Base-by-base conservation (phyloP, 2,113 vertebrate species). In the Hippopotamus amphibius region DNA sequence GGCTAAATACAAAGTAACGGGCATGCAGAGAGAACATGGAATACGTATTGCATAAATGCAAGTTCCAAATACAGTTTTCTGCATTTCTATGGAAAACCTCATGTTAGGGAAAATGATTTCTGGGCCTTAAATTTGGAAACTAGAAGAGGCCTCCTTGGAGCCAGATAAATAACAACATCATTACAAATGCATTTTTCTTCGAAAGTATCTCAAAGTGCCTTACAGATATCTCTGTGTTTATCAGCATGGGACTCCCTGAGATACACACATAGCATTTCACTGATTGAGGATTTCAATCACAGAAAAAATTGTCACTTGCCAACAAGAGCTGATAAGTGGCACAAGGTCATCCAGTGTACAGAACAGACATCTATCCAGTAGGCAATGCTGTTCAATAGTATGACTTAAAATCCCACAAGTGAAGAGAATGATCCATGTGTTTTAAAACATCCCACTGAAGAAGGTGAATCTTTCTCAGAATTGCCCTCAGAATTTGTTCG, bases 101-200 rank as follows among this genome's bases (percentile, higher is more conserved):
- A 95, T 26, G 71, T 71, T 88, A 94, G 82, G 82, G 37, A 97
- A 97, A 96, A 95, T 90, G 84, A 95, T 85, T 97, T 96, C 93
- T 97, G 97, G 94, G 85, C 76, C 94, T 91, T 96, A 81, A 69
- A 83, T 91, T 88, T 97, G 97, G 95, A 97, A 98, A 97, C 90
- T 93, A 30, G 74, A 95, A 95, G 85, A 66, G 90, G 88, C 94
- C 55, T 97, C 85, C 68, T 96, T 94, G 94, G 93, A 96, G 94
- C 90, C 88, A 97, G 94, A 96, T 97, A 97, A 97, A 96, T 93
- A 97, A 95, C 94, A 97, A 88, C 94, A 97, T 90, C 11, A 1
- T 93, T 76, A 82, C 82, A 79, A n/a, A 77, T 14, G 71, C 92
- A 69, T 93, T 80, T 81, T 91, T 89, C 43, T 90, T 72, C 74